Evolutionary conservation across 2,113 vertebrate species (phyloP).

Genomic region (Pseudorasbora parva): DNA sequence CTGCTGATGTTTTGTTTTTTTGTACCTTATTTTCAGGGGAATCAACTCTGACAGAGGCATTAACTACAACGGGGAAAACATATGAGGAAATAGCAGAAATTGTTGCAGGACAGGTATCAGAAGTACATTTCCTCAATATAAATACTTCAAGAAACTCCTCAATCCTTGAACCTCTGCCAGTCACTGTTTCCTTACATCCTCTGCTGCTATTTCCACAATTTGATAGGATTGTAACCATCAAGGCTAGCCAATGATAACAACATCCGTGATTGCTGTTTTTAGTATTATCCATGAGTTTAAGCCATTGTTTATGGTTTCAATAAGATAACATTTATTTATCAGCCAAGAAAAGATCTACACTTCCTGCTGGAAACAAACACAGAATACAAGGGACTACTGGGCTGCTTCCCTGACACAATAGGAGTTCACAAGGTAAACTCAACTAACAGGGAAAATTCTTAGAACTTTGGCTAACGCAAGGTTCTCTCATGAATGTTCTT

Average conservation of each 20-base stretch:
- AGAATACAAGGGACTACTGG: constrained; percentile 87
- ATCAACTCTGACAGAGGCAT: constrained; percentile 84
- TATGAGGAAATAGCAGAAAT: constrained; percentile 87
- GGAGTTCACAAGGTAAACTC: constrained; percentile 82
- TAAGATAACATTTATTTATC: constrained; percentile 35
- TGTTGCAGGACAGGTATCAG: constrained; percentile 82
- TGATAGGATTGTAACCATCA: constrained; percentile 32
- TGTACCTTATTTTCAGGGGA: constrained; percentile 76
- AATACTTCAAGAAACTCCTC: background rate
- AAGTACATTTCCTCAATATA: background rate
- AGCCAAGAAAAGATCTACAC: constrained; percentile 88
- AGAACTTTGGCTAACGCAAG: no score
- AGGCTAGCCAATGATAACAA: background rate
- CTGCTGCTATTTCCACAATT: constrained; percentile 1
- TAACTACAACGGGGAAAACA: constrained; percentile 87
- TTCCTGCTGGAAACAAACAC: constrained; percentile 88
- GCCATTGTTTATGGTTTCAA: constrained; percentile 11
- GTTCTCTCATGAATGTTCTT: no score
- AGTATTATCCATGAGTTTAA: constrained; percentile 4
- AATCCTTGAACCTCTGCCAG: constrained; percentile 27
- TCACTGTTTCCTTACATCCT: background rate
- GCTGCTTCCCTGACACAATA: constrained; percentile 88
- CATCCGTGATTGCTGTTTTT: background rate
- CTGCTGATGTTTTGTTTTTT: no score
- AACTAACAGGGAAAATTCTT: no score